Evolutionary conservation across 2,797 vertebrate species (phyloP), one percentile per base, ranked within the genome.

Genomic region (Cottoperca gobio): DNA sequence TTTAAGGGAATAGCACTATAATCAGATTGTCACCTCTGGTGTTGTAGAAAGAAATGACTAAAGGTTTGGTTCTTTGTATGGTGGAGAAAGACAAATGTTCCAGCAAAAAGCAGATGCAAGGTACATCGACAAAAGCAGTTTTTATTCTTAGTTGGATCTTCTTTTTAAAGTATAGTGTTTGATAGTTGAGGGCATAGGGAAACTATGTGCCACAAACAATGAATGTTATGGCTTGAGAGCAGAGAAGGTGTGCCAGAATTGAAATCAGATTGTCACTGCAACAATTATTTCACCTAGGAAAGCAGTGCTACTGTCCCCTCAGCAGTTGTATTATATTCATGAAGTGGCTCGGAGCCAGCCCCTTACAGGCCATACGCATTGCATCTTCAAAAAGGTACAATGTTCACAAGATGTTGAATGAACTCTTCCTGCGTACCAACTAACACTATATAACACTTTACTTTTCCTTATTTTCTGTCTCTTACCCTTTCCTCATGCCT

Each of bases 361-460:
- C 58, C 78, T n/a, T 55, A 28, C 26, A 76, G 62, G 40, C 68
- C 57, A 62, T 54, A 13, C 0, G 0, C 57, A 13, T 45, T 48
- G 59, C 67, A 35, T 76, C 62, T 81, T 67, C 6, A 66, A 55
- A 66, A 61, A 75, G 31, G 59, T 43, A 39, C 64, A 71, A 28
- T 81, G 68, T 78, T 83, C 82, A 72, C 70, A 81, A 77, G 66
- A 61, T 76, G 59, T 63, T 68, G 63, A 70, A 39, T 78, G 64
- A 62, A 71, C 66, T 50, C 10, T 49, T 52, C 43, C 39, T 37
- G 49, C 1, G 5, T 45, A 43, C 24, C 14, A 13, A 24, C 39
- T 13, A 45, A 53, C 35, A 40, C 50, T 35, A 8, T 49, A 9
- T 60, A 19, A n/a, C n/a, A n/a, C n/a, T 75, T 60, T 76, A 43